Conservation (phyloP, 1,140 invertebrate genomes). For the Daktulosphaira vitifoliae region DNA sequence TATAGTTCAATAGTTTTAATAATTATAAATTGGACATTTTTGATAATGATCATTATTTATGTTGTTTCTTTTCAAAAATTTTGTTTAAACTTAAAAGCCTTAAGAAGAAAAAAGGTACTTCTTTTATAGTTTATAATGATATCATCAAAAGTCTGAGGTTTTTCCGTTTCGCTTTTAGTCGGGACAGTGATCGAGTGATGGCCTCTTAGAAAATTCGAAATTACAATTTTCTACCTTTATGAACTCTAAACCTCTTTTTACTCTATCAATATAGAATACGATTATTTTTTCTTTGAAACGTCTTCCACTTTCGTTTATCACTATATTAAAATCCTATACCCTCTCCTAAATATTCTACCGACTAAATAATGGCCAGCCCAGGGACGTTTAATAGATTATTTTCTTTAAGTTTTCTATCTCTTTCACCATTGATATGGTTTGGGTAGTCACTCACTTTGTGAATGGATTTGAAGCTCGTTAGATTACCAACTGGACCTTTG, state of each 20-base stretch:
- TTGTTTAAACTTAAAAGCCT: too few species aligned
- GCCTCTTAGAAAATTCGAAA: conserved; percentile 2
- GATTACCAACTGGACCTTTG: conserved; percentile 8
- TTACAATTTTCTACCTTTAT: conserved; percentile 23
- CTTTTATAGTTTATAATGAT: too few species aligned
- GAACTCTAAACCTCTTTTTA: conserved; percentile 24
- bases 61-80: too few species aligned
- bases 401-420: not conserved
- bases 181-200: not conserved
- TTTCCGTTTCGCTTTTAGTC: not conserved
- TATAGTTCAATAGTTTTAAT: too few species aligned
- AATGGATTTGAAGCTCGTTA: conserved; percentile 31
- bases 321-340: too few species aligned
- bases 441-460: conserved; percentile 14
- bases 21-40: too few species aligned
- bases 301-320: not conserved
- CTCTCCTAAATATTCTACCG: too few species aligned
- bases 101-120: too few species aligned
- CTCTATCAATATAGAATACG: conserved; percentile 26
- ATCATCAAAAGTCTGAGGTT: not conserved
- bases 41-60: too few species aligned
- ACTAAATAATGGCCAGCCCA: conserved; percentile 4
- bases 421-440: not conserved
- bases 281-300: conserved; percentile 32
- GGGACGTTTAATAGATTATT: conserved; percentile 28